A percentile compares a stretch with the other conserved stretches of the same genome.
phyloP scores from a whole-genome alignment of 1,140 invertebrate species.

The Eriosoma lanigerum region DNA sequence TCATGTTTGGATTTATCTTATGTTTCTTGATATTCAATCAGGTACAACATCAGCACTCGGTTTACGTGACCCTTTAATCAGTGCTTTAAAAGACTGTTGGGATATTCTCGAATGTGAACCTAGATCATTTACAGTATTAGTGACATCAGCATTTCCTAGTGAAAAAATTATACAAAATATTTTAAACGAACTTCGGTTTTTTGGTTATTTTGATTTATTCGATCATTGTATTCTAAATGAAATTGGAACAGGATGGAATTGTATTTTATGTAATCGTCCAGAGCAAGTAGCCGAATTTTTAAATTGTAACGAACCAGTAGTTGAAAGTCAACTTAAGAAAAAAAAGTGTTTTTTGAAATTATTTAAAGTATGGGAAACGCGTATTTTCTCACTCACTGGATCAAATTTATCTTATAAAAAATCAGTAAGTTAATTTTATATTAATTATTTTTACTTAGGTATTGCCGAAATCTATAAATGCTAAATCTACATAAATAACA shows the following conservation, averaged over 20 bases:
- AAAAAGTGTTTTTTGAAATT: too few species aligned
- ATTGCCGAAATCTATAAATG: too few species aligned
- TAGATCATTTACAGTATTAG: conserved; percentile 83
- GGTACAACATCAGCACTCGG: conserved; percentile 78
- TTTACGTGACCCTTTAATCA: conserved; percentile 78
- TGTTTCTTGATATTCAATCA: conserved; percentile 88
- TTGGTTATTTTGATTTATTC: conserved; percentile 90
- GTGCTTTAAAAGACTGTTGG: conserved; percentile 86
- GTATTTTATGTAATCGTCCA: conserved; percentile 88
- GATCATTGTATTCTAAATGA: conserved; percentile 67
- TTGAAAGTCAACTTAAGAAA: too few species aligned
- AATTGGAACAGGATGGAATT: conserved; percentile 68
- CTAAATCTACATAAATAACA: too few species aligned
- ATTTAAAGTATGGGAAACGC: too few species aligned
- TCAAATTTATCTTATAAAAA: too few species aligned
- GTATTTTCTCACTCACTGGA: too few species aligned
- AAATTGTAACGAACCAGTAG: background rate
- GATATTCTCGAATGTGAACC: conserved; percentile 87
- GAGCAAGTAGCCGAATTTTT: conserved; percentile 81
- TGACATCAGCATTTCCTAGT: conserved; percentile 88
- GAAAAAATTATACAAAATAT: conserved; percentile 83
- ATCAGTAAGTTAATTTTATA: too few species aligned
- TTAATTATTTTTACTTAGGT: too few species aligned
- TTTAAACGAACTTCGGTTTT: conserved; percentile 78
- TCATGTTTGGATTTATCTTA: conserved; percentile 91